Evolutionary conservation across 2,113 vertebrate species (phyloP), one percentile per base, ranked within the genome.

Genomic region (Siniperca knerii): DNA sequence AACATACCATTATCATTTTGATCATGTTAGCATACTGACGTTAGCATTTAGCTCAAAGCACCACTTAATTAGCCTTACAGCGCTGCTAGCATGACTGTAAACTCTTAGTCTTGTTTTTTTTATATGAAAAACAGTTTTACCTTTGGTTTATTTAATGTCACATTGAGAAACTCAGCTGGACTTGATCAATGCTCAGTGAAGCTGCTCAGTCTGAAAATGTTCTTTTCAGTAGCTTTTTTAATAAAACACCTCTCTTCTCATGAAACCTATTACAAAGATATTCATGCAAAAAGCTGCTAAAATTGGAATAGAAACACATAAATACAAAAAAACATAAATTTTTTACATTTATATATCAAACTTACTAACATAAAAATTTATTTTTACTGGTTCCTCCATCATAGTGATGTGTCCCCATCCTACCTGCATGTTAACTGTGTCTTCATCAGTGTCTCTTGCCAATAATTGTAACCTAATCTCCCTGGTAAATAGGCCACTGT

Each of bases 401-500:
- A 1, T 9, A n/a, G 44, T 13, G 18, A n/a, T 4, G 23, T 37
- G 37, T 71, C 71, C 37, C 13, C 55, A n/a, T 81, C 50, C 77
- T 35, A 46, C 62, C 62, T 62, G 6, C 40, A 40, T 35, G 54
- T 61, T 61, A 20, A 29, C 18, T 5, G 3, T 65, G 70, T 75
- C 83, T 62, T 48, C 57, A 42, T 70, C 18, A 37, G 29, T 20
- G 6, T 76, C 55, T 61, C 52, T 60, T 21, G 23, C 54, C 54
- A 46, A 46, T 55, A 71, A 73, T 25, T 77, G 69, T 65, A 57
- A 79, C 81, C 68, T 25, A 54, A 80, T 80, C 74, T 86, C 65
- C 54, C 55, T 48, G 12, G n/a, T 82, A 93, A 92, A 74, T 91
- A 89, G 92, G 90, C 88, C 93, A 89, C 29, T 54, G 89, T 88